Conservation (phyloP, 1,140 invertebrate species). For the Leptonema lineaticorne region DNA sequence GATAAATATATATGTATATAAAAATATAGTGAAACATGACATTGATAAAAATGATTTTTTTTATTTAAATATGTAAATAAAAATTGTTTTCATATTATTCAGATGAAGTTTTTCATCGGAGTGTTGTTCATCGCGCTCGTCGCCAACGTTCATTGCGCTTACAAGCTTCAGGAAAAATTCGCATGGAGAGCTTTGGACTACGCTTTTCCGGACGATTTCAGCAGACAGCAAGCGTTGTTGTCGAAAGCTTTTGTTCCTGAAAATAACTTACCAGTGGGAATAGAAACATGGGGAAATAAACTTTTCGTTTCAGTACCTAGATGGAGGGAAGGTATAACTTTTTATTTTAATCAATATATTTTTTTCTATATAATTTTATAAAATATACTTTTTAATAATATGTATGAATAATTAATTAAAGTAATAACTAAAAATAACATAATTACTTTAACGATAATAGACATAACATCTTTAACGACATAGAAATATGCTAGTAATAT, state of each 20-base stretch:
- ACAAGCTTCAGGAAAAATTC: constrained; percentile 67
- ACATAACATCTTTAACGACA: too few relatives aligned
- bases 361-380: too few relatives aligned
- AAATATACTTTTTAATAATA: too few relatives aligned
- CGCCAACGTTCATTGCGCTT: constrained; percentile 49
- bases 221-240: constrained; percentile 62
- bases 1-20: too few relatives aligned
- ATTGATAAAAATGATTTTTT: too few relatives aligned
- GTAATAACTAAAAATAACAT: not conserved
- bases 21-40: too few relatives aligned
- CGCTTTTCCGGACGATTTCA: constrained; percentile 63
- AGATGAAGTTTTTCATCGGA: constrained; percentile 11
- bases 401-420: too few relatives aligned
- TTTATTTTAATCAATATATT: not conserved
- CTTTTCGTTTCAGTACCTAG: constrained; percentile 76
- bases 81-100: not conserved
- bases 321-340: constrained; percentile 63
- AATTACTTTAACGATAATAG: not conserved
- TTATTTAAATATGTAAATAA: too few relatives aligned
- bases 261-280: constrained; percentile 75
- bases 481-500: too few relatives aligned
- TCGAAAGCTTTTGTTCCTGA: constrained; percentile 67
- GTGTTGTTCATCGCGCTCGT: constrained; percentile 44
- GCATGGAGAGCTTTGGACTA: constrained; percentile 76
- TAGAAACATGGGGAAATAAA: constrained; percentile 75